Conservation (phyloP, 2,888 invertebrate species). For the Macrosoma leucophasiata region DNA sequence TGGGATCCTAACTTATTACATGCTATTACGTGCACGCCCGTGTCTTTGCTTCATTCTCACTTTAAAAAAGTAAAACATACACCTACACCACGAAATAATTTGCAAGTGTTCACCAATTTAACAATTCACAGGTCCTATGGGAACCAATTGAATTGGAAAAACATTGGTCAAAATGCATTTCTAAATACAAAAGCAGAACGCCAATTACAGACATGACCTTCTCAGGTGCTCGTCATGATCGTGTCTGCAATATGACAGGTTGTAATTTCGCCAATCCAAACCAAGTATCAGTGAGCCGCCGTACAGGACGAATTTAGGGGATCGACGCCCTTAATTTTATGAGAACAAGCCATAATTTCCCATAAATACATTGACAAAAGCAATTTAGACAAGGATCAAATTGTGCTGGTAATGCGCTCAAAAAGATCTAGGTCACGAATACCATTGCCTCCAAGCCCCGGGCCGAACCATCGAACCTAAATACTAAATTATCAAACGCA, state of each 20-base stretch:
- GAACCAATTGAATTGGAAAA: too few relatives aligned
- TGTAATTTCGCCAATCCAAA: conserved; percentile 56
- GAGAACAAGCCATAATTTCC: conserved; percentile 23
- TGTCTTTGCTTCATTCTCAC: too few relatives aligned
- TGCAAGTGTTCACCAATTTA: too few relatives aligned
- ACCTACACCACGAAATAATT: too few relatives aligned
- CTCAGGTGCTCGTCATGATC: conserved; percentile 52
- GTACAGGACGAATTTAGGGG: conserved; percentile 24
- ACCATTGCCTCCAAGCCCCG: conserved; percentile 58
- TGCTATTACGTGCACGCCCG: too few relatives aligned
- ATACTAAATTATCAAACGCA: conserved; percentile 66
- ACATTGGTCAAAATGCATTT: conserved; percentile 21
- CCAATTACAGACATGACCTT: conserved; percentile 57
- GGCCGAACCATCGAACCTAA: conserved; percentile 60
- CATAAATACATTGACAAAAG: conserved; percentile 24
- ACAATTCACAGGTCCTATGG: too few relatives aligned
- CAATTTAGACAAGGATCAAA: conserved; percentile 31
- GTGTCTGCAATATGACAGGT: conserved; percentile 67
- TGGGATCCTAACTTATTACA: too few relatives aligned
- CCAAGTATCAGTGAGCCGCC: conserved; percentile 33
- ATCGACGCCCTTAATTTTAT: conserved; percentile 30
- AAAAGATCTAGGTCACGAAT: conserved; percentile 72
- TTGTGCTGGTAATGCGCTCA: conserved; percentile 42
- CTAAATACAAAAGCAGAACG: conserved; percentile 33
- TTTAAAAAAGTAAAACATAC: too few relatives aligned